phyloP scores from a whole-genome alignment of 1,140 invertebrate genomes.

The Caenorhabditis briggsae region DNA sequence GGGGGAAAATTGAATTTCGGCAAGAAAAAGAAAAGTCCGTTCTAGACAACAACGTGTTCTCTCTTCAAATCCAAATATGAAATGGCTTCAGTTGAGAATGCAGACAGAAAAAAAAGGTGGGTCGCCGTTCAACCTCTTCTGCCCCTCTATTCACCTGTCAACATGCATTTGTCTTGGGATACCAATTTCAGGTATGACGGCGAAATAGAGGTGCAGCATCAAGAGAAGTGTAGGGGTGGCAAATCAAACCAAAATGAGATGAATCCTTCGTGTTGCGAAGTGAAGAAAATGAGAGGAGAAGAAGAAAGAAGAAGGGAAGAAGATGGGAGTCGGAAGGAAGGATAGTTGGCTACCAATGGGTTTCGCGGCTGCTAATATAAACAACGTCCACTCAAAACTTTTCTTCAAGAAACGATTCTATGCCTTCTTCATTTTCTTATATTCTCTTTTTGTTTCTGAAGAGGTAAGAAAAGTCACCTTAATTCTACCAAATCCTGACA shows the following conservation, averaged over 20 bases:
- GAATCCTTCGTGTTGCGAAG: background rate
- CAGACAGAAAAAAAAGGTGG: background rate
- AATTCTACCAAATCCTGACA: background rate
- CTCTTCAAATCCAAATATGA: background rate
- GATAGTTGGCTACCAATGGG: constrained; percentile 46
- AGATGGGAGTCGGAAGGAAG: background rate
- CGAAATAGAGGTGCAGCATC: background rate
- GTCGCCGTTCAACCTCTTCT: background rate
- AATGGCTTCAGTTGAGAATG: background rate
- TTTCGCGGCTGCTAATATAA: constrained; percentile 41
- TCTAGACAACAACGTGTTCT: background rate
- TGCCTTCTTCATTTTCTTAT: constrained; percentile 3
- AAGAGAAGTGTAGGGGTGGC: too few species aligned
- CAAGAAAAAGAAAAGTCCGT: background rate
- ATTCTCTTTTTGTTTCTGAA: background rate
- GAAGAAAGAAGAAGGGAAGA: background rate
- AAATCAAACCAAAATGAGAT: background rate
- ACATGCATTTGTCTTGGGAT: constrained; percentile 7
- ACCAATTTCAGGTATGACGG: background rate
- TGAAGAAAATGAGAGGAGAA: constrained; percentile 9
- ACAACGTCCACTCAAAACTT: constrained; percentile 50
- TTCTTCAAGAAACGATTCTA: constrained; percentile 2
- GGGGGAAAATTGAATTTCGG: background rate
- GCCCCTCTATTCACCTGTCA: constrained; percentile 14
- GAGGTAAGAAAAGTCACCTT: constrained; percentile 1